Percentiles rank a stretch among this genome's conserved stretches.
These are phyloP conservation scores for Channallabes apus DNA, from an alignment of 2,797 vertebrate genomes.

Conservation along the genomic window DNA sequence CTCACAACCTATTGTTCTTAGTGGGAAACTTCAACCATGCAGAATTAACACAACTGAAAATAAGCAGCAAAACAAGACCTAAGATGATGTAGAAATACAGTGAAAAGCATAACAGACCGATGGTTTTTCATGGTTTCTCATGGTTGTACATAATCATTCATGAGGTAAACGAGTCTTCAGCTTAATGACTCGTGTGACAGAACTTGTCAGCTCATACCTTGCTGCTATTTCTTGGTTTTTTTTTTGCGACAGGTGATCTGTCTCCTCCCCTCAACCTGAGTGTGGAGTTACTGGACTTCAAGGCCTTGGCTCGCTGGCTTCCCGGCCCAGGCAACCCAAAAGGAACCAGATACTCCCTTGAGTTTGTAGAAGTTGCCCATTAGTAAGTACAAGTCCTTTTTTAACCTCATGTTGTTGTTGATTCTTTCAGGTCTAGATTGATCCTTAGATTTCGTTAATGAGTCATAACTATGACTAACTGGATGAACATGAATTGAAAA, in stretches of 20 bases:
- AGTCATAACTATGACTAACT: not conserved
- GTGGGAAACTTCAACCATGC: not conserved
- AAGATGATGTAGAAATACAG: not conserved
- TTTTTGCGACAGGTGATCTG: slow-evolving; percentile 40
- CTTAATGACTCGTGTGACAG: not conserved
- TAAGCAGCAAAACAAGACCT: not conserved
- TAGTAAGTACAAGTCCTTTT: slow-evolving; percentile 28
- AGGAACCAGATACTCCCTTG: slow-evolving; percentile 51
- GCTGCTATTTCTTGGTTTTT: not conserved
- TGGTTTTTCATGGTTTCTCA: not conserved
- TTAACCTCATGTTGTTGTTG: not conserved
- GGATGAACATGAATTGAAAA: not conserved
- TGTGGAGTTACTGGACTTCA: slow-evolving; percentile 57
- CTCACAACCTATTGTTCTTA: not conserved
- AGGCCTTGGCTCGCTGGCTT: slow-evolving; percentile 47
- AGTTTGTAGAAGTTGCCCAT: slow-evolving; percentile 20
- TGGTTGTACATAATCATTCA: too few species aligned
- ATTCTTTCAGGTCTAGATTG: not conserved
- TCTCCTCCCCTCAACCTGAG: slow-evolving; percentile 54
- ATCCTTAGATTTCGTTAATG: not conserved
- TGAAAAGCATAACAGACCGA: not conserved
- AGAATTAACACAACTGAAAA: not conserved
- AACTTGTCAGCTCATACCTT: not conserved
- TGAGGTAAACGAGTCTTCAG: not conserved
- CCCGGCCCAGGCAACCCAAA: slow-evolving; percentile 42